Base-by-base conservation (phyloP, 1,140 invertebrate genomes). In the Orius laevigatus region DNA sequence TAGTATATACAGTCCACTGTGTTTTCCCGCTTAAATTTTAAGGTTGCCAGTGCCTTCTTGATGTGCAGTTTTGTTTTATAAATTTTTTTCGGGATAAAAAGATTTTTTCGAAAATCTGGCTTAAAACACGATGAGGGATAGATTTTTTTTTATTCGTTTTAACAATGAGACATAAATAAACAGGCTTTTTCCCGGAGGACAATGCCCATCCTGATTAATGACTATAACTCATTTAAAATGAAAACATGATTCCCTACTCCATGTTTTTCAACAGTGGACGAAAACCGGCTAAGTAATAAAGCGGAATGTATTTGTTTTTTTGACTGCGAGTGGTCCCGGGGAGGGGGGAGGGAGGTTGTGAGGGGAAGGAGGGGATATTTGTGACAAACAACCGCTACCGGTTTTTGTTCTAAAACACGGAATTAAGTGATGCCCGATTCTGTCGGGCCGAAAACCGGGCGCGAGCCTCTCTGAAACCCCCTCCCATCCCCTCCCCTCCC, bases 191-290 rank as follows among this genome's bases (percentile, higher is more conserved):
- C n/a, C n/a, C n/a, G n/a, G n/a, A 5, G 12, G 38, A 40, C 38
- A 40, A 40, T 40, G 38, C 5, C 5, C 12, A 12, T 40, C 38
- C 38, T 40, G 38, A 40, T 40, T 40, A 40, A 40, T 15, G 38
- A 15, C 38, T 40, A 40, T 40, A 40, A 40, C 38, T 40, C 38
- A 40, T 40, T 40, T 40, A 40, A 40, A 40, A 40, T 40, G 38
- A 40, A 40, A 40, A 40, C 38, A 40, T 40, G 38, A 40, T 40
- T 40, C 38, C 38, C 38, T 40, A 40, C 38, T 40, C 38, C 38
- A n/a, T 40, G 38, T 40, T 40, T 40, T 40, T 40, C 38, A 40
- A 40, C 38, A 34, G 33, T 5, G 6, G n/a, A 11, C 38, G 11
- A 11, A 12, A 34, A 8, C 8, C 8, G 16, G 38, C 38, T 40